Percentiles rank a stretch among this genome's conserved stretches.
Evolutionary conservation across 2,888 invertebrate species (phyloP).

Genomic region (Petrophora chlorosata): DNA sequence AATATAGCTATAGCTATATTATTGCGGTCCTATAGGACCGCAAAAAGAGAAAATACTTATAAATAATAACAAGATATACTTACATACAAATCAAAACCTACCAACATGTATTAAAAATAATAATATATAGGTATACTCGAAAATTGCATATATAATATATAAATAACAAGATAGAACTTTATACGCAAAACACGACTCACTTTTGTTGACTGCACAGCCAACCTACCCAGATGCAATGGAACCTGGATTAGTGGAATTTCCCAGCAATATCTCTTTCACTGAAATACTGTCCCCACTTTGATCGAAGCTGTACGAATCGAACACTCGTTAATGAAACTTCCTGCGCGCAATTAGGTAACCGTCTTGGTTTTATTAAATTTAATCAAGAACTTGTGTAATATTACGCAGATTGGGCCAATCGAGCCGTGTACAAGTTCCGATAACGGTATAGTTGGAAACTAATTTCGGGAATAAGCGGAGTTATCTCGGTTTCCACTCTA

Average conservation of each 20-base stretch:
- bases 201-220: not conserved
- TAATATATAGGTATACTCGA: no score
- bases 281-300: conserved; percentile 23
- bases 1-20: no score
- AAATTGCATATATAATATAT: no score
- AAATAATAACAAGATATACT: no score
- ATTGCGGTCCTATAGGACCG: no score
- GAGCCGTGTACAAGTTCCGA: conserved; percentile 77
- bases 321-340: conserved; percentile 81
- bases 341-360: conserved; percentile 77
- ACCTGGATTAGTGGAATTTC: not conserved
- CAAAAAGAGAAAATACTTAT: no score
- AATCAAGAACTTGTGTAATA: conserved; percentile 83
- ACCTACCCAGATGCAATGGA: not conserved
- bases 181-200: no score
- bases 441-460: conserved; percentile 80
- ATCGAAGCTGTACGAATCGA: conserved; percentile 72
- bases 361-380: conserved; percentile 84
- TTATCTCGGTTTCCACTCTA: conserved; percentile 71
- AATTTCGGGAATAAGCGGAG: conserved; percentile 78
- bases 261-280: conserved; percentile 1
- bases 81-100: no score
- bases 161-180: no score
- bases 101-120: no score
- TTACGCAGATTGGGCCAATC: conserved; percentile 76